phyloP scores from a whole-genome alignment of 2,797 vertebrate species.

The Labroides dimidiatus region DNA sequence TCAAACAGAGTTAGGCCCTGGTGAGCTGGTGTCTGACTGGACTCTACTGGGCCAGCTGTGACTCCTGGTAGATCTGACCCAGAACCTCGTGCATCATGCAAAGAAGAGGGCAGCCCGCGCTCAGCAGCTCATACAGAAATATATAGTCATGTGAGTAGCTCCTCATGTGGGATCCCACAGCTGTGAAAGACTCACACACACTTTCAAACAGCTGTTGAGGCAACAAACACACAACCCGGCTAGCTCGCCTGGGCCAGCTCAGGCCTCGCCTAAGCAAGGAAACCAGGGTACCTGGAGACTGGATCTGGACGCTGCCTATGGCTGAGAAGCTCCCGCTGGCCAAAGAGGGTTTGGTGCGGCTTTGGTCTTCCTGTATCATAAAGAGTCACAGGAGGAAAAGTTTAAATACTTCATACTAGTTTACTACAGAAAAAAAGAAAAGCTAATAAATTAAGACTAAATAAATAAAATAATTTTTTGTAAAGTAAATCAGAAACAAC shows the following conservation, averaged over 20 bases:
- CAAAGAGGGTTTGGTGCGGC: conserved; percentile 46
- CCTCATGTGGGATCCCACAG: conserved; percentile 85
- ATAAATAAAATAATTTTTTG: too few species aligned
- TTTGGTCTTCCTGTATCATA: conserved; percentile 74
- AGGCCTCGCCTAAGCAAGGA: conserved; percentile 90
- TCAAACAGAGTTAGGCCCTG: too few species aligned
- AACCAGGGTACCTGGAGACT: conserved; percentile 93
- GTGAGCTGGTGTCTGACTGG: conserved; percentile 16
- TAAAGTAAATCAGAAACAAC: too few species aligned
- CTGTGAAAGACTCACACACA: conserved; percentile 84
- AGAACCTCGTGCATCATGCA: conserved; percentile 90
- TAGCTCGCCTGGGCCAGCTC: conserved; percentile 88
- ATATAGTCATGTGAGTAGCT: conserved; percentile 89
- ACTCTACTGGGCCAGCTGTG: conserved; percentile 72
- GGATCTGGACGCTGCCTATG: conserved; percentile 78
- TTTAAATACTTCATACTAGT: background rate
- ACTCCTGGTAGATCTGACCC: conserved; percentile 89
- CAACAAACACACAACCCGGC: conserved; percentile 84
- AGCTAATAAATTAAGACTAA: too few species aligned
- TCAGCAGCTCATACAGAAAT: conserved; percentile 93
- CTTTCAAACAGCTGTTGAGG: conserved; percentile 85
- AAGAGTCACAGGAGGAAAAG: background rate
- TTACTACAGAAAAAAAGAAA: too few species aligned
- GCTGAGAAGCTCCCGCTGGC: conserved; percentile 73
- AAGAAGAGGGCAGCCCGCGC: conserved; percentile 91